Evolutionary conservation across 2,797 vertebrate species (phyloP), one percentile per base, ranked within the genome.

Genomic region (Falco peregrinus): DNA sequence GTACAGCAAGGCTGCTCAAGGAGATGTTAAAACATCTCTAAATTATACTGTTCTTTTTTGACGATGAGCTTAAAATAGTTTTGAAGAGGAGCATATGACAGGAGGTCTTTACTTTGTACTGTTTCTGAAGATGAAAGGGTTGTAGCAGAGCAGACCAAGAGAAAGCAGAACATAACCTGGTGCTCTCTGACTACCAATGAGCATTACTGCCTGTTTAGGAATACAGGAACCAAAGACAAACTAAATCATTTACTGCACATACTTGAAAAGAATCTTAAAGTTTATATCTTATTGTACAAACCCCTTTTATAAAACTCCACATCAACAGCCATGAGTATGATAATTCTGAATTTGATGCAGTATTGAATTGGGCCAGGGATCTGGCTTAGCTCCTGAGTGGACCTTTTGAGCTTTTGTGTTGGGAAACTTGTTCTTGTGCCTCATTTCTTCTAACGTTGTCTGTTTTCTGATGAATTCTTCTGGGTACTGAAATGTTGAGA

Each of bases 231-330:
- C 56, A 93, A 81, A 86, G 73, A 39, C 7, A 78, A 82, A 45
- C 50, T 76, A 51, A 90, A 84, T 93, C 92, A 76, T 84, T 93
- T 78, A 78, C 54, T 43, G 28, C 13, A 65, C 13, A 17, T 47
- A 47, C 59, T 91, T 90, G 79, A 94, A 94, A 91, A 91, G 53
- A 78, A 64, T 84, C 31, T 78, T 75, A 65, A 90, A 78, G 83
- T 22, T 57, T 82, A 69, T 47, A 68, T 31, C 21, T 33, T 84
- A 51, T 10, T 73, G 57, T 54, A 69, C 24, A 25, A 81, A 94
- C 73, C 2, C 13, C 16, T 92, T 70, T 45, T 76, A 84, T 54
- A 24, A 84, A 86, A 67, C 20, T 60, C 35, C 31, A 50, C 35
- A 45, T 70, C 54, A 71, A 60, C 26, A 61, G 18, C 13, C 43